Evolutionary conservation across 2,797 vertebrate genomes (phyloP).

Genomic region (Pogonophryne albipinna): DNA sequence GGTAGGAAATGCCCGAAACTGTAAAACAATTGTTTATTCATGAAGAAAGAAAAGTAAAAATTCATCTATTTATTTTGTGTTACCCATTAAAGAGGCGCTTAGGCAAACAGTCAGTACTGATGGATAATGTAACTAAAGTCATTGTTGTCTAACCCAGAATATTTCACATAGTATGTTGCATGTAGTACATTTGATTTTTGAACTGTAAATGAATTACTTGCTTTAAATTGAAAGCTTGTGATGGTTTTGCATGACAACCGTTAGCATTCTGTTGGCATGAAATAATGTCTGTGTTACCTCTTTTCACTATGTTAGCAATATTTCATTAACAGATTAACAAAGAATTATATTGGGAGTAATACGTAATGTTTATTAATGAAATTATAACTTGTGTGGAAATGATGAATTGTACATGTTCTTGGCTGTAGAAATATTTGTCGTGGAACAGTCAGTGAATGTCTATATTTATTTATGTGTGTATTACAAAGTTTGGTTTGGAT

Average conservation of each 20-base stretch:
- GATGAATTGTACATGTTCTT: constrained; percentile 86
- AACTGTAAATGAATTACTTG: constrained; percentile 86
- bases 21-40: constrained; percentile 69
- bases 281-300: constrained; percentile 85
- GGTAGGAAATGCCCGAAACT: constrained; percentile 59
- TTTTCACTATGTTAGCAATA: constrained; percentile 88
- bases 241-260: constrained; percentile 89
- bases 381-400: constrained; percentile 85
- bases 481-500: constrained; percentile 87
- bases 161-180: constrained; percentile 85
- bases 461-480: constrained; percentile 98
- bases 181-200: constrained; percentile 87
- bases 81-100: constrained; percentile 80
- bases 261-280: constrained; percentile 89
- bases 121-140: constrained; percentile 82
- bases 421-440: constrained; percentile 89
- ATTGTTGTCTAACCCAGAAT: constrained; percentile 82
- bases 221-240: constrained; percentile 83
- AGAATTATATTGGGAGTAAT: constrained; percentile 88
- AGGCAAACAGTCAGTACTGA: constrained; percentile 75
- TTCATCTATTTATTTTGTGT: constrained; percentile 87
- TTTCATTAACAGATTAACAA: constrained; percentile 90
- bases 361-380: constrained; percentile 87
- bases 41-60: constrained; percentile 73
- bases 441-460: constrained; percentile 88